Evolutionary conservation across 2,888 invertebrate species (phyloP), one percentile per base, ranked within the genome.

Genomic region (Drosophila subquinaria): DNA sequence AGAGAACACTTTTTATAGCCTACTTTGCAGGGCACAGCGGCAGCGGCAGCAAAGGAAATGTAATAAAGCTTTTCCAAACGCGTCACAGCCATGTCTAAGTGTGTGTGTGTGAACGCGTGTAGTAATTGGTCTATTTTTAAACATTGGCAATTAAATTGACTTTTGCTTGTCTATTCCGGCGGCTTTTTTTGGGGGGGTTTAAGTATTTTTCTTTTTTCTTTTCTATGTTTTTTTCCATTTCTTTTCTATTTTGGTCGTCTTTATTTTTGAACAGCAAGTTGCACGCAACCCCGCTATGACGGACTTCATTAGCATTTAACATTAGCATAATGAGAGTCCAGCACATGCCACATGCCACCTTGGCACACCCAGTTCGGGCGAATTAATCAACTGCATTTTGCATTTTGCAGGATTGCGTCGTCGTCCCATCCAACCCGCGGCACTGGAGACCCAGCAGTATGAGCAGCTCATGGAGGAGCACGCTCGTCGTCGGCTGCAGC

Each of bases 381-480:
- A 76, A 73, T 69, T 79, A 76, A 71, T 76, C 79, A 61, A 66
- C 70, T 80, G 55, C 63, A 56, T 43, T 43, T 42, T 23, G 8
- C 13, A 27, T 27, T 27, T 61, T 61, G n/a, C 71, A 92, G 92
- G 92, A 70, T 88, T 92, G 4, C 92, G 92, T 3, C 90, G 92
- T 0, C 90, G 91, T 48, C 92, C 92, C 30, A 81, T 90, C 5
- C 90, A 88, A 66, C 83, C 84, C 17, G 72, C 87, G 15, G 69
- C 80, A 2, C 64, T 91, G 60, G 90, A 90, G 59, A 85, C 88
- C 43, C 91, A 88, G 60, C 90, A 82, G 51, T 91, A 92, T 50
- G 89, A 92, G 56, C 93, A 93, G 62, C 78, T 93, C 15, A 92
- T 93, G 90, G 93, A 93, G 73, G 92, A 92, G 59, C 90, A 93